These are phyloP conservation scores for Malacoraja senta DNA, from an alignment of 2,797 vertebrate genomes.

Conservation along the genomic window DNA sequence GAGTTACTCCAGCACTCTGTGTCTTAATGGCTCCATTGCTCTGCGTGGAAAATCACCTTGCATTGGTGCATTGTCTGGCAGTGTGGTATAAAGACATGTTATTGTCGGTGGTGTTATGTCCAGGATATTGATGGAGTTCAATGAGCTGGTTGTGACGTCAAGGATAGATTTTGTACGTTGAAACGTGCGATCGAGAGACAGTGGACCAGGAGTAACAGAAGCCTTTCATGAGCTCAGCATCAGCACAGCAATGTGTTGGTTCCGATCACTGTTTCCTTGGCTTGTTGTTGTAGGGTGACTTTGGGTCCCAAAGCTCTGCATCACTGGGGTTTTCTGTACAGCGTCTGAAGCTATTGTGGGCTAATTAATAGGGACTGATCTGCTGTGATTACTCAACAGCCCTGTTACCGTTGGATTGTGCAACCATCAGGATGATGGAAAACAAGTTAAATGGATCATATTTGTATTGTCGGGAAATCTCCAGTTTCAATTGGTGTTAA, in stretches of 20 bases:
- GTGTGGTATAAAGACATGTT: not conserved
- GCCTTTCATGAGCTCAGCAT: not conserved
- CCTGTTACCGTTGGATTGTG: not conserved
- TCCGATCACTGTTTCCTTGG: not conserved
- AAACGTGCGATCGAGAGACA: not conserved
- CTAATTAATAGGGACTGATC: not conserved
- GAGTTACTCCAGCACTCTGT: not conserved
- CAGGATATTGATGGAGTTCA: not conserved
- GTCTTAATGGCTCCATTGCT: not conserved
- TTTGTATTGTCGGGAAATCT: not conserved
- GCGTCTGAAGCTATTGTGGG: not conserved
- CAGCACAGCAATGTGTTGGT: not conserved
- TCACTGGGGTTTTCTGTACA: not conserved
- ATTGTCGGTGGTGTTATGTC: not conserved
- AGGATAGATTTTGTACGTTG: not conserved
- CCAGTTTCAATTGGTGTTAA: not conserved
- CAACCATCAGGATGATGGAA: not conserved
- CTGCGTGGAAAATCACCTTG: not conserved
- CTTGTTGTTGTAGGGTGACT: not conserved
- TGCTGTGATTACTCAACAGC: not conserved
- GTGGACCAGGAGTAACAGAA: too few species aligned
- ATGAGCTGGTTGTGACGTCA: not conserved
- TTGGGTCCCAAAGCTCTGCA: not conserved
- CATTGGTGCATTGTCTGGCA: not conserved
- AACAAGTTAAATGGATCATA: not conserved